phyloP scores from a whole-genome alignment of 1,140 invertebrate species.

The Zaprionus gabonicus region DNA sequence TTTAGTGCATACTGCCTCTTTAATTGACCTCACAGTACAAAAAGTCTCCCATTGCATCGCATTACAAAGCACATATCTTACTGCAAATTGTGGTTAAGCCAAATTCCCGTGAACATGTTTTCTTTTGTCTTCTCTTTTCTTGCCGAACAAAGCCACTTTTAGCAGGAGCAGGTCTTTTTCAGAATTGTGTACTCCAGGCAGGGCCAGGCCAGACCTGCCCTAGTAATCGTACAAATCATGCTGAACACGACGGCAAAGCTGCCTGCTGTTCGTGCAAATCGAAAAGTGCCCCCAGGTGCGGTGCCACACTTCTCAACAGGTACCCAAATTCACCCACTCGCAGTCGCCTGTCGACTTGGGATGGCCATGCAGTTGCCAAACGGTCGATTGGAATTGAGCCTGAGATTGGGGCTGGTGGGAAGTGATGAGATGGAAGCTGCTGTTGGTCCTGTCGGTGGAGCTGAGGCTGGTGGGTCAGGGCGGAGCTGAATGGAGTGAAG shows the following conservation, averaged over 20 bases:
- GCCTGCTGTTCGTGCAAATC: constrained; percentile 62
- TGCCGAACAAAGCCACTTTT: neutral
- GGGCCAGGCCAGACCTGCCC: neutral
- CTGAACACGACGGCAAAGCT: constrained; percentile 35
- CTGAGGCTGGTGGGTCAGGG: constrained; percentile 1
- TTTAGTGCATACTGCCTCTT: neutral
- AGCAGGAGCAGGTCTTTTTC: neutral
- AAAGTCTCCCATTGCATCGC: neutral
- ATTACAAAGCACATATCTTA: neutral
- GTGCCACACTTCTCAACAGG: constrained; percentile 64
- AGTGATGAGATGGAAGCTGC: neutral
- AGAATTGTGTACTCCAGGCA: neutral
- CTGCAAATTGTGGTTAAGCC: neutral
- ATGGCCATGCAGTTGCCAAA: constrained; percentile 40
- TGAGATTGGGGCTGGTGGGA: neutral
- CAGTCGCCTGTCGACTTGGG: constrained; percentile 17
- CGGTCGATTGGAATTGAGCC: constrained; percentile 18
- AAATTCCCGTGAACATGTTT: neutral
- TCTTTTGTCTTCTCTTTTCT: neutral
- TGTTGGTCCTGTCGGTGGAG: neutral
- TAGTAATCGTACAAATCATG: constrained; percentile 45
- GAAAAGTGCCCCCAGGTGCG: constrained; percentile 44
- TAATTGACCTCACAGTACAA: neutral
- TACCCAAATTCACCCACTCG: constrained; percentile 33
- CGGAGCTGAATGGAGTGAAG: constrained; percentile 42